phyloP scores from a whole-genome alignment of 2,113 vertebrate species.

The Rhea pennata region DNA sequence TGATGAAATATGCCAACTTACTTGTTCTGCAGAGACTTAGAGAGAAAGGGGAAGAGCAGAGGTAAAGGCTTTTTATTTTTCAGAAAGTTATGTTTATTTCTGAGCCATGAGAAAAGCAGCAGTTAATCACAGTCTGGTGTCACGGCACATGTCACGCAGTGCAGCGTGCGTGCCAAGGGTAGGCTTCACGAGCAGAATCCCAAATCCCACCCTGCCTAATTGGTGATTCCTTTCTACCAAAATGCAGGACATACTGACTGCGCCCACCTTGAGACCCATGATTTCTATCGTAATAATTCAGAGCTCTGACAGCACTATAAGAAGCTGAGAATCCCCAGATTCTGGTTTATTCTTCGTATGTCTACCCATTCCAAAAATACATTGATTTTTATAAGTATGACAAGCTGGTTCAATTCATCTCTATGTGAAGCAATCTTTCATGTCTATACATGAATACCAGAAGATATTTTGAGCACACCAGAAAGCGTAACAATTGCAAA shows the following conservation, averaged over 20 bases:
- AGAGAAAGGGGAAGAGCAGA: background rate
- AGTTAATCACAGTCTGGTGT: constrained; percentile 22
- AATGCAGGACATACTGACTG: background rate
- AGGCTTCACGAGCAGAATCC: background rate
- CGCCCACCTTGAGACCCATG: background rate
- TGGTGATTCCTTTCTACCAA: background rate
- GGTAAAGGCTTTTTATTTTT: background rate
- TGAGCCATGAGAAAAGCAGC: background rate
- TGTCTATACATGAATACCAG: constrained; percentile 33
- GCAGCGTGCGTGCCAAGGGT: background rate
- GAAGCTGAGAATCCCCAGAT: constrained; percentile 31
- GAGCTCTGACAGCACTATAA: constrained; percentile 23
- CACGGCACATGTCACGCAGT: background rate
- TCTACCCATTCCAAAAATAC: constrained; percentile 34
- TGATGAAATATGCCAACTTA: background rate
- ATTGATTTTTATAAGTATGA: constrained; percentile 62
- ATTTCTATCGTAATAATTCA: background rate
- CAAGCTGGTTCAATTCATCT: constrained; percentile 55
- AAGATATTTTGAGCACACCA: constrained; percentile 63
- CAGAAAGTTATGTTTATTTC: background rate
- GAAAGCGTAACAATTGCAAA: constrained; percentile 68
- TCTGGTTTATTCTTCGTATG: constrained; percentile 24
- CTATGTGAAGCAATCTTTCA: constrained; percentile 50
- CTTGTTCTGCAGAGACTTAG: background rate
- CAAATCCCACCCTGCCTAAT: constrained; percentile 33